These are phyloP conservation scores for Nannoperca obscura DNA, from an alignment of 2,797 vertebrate genomes.

Conservation along the genomic window DNA sequence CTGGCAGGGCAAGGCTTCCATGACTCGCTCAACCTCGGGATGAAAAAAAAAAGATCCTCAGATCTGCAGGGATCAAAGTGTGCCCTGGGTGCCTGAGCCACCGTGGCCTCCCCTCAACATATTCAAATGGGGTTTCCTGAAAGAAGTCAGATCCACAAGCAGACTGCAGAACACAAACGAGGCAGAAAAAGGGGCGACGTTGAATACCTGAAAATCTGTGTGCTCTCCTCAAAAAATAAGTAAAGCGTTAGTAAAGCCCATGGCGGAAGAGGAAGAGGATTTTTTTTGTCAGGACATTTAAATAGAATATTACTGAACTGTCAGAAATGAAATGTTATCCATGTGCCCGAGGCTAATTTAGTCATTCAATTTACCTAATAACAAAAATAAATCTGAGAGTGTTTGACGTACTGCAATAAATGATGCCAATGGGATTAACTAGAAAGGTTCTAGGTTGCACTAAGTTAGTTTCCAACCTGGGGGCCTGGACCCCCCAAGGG, in stretches of 20 bases:
- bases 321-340: constrained; percentile 29
- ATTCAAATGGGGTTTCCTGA: constrained; percentile 84
- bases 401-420: constrained; percentile 6
- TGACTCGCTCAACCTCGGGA: constrained; percentile 78
- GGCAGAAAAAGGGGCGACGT: constrained; percentile 49
- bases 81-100: constrained; percentile 83
- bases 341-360: constrained; percentile 7
- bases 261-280: constrained; percentile 27
- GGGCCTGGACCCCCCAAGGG: neutral
- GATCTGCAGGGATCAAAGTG: constrained; percentile 87
- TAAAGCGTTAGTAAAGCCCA: constrained; percentile 40
- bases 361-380: constrained; percentile 19
- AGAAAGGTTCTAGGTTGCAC: neutral
- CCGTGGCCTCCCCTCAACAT: constrained; percentile 79
- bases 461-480: neutral
- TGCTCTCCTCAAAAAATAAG: constrained; percentile 49
- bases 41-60: constrained; percentile 71
- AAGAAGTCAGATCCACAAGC: constrained; percentile 72
- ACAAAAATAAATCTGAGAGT: constrained; percentile 8
- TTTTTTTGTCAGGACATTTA: constrained; percentile 43
- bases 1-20: constrained; percentile 83
- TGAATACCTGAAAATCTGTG: constrained; percentile 75
- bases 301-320: constrained; percentile 42
- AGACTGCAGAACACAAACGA: constrained; percentile 67
- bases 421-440: neutral